phyloP scores from a whole-genome alignment of 2,888 invertebrate species.

The Mesochorus sp. region DNA sequence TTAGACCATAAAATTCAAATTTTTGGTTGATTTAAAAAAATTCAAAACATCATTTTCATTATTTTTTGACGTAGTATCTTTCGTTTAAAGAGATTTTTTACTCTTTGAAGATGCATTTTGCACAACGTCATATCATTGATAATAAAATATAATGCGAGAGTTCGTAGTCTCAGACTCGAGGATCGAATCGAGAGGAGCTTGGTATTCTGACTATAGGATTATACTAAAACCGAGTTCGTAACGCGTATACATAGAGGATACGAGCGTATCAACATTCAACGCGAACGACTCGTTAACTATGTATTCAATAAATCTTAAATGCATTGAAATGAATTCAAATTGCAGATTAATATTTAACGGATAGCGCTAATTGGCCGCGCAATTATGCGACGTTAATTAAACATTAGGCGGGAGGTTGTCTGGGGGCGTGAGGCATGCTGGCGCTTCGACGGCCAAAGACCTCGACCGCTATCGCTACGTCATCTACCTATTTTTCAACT shows the following conservation, averaged over 20 bases:
- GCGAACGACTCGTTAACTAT: conserved; percentile 75
- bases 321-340: conserved; percentile 81
- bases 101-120: too few relatives aligned
- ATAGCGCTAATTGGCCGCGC: conserved; percentile 77
- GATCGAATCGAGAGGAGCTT: background rate
- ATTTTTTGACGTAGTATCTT: too few relatives aligned
- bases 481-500: conserved; percentile 63
- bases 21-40: background rate
- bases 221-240: background rate
- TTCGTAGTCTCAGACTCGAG: background rate
- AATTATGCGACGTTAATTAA: conserved; percentile 80
- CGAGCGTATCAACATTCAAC: conserved; percentile 66
- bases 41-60: background rate
- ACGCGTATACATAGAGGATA: conserved; percentile 13
- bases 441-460: background rate
- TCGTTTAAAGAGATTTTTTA: too few relatives aligned
- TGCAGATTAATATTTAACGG: conserved; percentile 81
- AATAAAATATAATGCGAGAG: background rate
- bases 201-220: background rate
- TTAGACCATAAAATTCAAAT: too few relatives aligned
- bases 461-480: conserved; percentile 50
- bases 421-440: background rate
- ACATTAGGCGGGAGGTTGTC: conserved; percentile 72
- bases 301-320: conserved; percentile 80
- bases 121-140: too few relatives aligned